Conservation (phyloP, 2,888 invertebrate species). For the Standfussiana lucernea region DNA sequence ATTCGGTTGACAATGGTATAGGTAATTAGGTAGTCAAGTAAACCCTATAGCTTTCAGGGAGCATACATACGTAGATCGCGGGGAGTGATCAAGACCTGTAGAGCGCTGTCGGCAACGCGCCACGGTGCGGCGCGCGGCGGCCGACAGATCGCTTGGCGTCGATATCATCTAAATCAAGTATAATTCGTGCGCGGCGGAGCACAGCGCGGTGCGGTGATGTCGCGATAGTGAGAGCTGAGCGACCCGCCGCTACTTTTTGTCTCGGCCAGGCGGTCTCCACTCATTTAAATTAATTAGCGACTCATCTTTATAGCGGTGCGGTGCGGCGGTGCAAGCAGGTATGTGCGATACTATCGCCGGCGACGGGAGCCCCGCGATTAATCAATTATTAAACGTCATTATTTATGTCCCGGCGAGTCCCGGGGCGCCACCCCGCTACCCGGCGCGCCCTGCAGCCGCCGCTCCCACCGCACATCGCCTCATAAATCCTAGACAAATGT, state of each 20-base stretch:
- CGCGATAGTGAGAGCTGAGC: conserved; percentile 66
- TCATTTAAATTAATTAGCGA: conserved; percentile 88
- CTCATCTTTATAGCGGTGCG: conserved; percentile 76
- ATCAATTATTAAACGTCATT: conserved; percentile 88
- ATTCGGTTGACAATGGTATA: not conserved
- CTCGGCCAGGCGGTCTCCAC: conserved; percentile 74
- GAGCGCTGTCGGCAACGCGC: not conserved
- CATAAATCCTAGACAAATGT: conserved; percentile 74
- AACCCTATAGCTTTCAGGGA: not conserved
- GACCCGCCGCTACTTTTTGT: conserved; percentile 68
- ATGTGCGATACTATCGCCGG: conserved; percentile 68
- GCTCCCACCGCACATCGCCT: conserved; percentile 57
- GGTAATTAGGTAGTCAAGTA: not conserved
- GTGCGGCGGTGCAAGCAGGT: conserved; percentile 70
- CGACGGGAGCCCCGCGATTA: conserved; percentile 78
- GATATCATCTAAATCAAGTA: conserved; percentile 79
- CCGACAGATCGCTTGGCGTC: conserved; percentile 64
- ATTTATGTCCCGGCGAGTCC: conserved; percentile 76
- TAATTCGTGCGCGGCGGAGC: conserved; percentile 70
- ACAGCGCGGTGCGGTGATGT: conserved; percentile 65
- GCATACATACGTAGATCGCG: not conserved
- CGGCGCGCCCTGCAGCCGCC: conserved; percentile 12
- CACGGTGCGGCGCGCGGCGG: conserved; percentile 45
- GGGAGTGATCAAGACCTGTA: conserved; percentile 42
- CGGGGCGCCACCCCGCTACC: conserved; percentile 68